Evolutionary conservation across 1,140 invertebrate species (phyloP).

Genomic region (Saccostrea glomerata): DNA sequence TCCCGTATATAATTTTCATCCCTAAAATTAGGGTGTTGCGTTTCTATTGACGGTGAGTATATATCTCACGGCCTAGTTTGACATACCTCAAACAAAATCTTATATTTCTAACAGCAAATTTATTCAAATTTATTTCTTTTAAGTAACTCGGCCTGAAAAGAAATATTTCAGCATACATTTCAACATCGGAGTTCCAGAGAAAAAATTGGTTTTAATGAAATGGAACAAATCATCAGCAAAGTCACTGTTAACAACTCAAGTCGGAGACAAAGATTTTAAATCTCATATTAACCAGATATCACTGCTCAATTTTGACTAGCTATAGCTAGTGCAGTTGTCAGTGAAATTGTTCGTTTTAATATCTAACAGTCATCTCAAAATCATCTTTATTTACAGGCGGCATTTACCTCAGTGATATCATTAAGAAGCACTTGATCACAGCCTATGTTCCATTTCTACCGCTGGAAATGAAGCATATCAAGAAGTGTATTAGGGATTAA

Average conservation of each 20-base stretch:
- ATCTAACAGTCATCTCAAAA: too few species aligned
- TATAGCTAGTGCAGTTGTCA: too few species aligned
- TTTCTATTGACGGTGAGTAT: too few species aligned
- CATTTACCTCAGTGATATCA: constrained; percentile 81
- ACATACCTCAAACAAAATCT: too few species aligned
- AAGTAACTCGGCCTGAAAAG: constrained; percentile 64
- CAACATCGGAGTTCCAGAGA: constrained; percentile 48
- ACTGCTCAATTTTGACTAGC: too few species aligned
- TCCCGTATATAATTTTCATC: too few species aligned
- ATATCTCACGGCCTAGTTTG: too few species aligned
- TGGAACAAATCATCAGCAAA: constrained; percentile 59
- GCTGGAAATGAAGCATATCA: constrained; percentile 90
- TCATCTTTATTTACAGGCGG: constrained; percentile 69
- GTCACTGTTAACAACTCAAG: constrained; percentile 36
- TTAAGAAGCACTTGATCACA: constrained; percentile 91
- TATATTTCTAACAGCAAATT: too few species aligned
- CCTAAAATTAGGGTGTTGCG: too few species aligned
- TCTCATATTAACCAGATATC: too few species aligned
- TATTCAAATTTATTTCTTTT: not conserved
- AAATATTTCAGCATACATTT: constrained; percentile 57
- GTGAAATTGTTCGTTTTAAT: too few species aligned
- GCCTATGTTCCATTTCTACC: constrained; percentile 96
- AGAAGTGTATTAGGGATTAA: constrained; percentile 83
- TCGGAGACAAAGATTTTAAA: too few species aligned
- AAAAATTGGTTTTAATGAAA: constrained; percentile 60